Evolutionary conservation across 1,140 invertebrate species (phyloP).

Genomic region (Anagrus nilaparvatae): DNA sequence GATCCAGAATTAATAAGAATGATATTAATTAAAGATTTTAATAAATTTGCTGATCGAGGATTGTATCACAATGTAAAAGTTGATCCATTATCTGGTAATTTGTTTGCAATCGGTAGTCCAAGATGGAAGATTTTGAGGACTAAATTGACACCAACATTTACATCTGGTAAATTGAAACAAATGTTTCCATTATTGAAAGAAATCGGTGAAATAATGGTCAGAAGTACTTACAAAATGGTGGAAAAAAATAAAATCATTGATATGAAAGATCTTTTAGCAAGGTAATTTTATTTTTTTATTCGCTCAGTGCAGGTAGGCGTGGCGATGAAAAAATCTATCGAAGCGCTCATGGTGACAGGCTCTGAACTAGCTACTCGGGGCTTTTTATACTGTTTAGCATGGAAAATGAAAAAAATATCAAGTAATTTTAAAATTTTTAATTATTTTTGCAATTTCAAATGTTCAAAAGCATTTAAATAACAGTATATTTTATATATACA

Average conservation of each 20-base stretch:
- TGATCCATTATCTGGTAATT: conserved; percentile 44
- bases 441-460: too few species aligned
- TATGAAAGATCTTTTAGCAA: conserved; percentile 19
- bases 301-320: too few species aligned
- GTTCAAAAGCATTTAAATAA: too few species aligned
- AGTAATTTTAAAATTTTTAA: too few species aligned
- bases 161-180: conserved; percentile 45
- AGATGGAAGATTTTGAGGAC: conserved; percentile 44
- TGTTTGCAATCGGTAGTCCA: conserved; percentile 39
- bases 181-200: conserved; percentile 43
- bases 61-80: conserved; percentile 39
- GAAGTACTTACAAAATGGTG: conserved; percentile 11
- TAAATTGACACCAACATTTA: conserved; percentile 48
- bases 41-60: conserved; percentile 41
- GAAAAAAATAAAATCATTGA: conserved; percentile 12
- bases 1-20: conserved; percentile 44
- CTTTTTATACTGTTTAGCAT: too few species aligned
- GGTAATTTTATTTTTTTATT: too few species aligned
- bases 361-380: too few species aligned
- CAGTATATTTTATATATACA: too few species aligned
- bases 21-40: conserved; percentile 44
- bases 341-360: too few species aligned
- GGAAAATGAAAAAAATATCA: too few species aligned
- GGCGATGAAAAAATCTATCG: too few species aligned
- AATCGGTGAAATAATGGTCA: conserved; percentile 33